Evolutionary conservation across 30 jellyfish, hydroid and myxozoan species (phyloP).

Genomic region (Pelagia noctiluca): DNA sequence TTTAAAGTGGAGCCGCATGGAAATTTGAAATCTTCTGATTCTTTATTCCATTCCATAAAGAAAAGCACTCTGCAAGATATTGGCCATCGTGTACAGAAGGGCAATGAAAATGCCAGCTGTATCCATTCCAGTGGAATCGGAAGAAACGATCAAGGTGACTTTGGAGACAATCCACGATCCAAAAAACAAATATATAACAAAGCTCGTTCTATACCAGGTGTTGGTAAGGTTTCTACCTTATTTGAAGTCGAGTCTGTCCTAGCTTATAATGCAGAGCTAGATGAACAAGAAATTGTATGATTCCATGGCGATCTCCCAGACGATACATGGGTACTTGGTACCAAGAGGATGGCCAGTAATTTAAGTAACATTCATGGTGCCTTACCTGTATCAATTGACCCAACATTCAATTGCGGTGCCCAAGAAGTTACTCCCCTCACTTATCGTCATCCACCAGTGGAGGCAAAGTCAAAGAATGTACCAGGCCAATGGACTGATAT

Average conservation of each 20-base stretch:
- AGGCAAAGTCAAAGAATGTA: background rate
- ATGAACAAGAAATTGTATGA: background rate
- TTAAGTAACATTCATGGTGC: background rate
- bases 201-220: background rate
- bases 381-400: background rate
- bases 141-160: background rate
- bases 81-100: background rate
- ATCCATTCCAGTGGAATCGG: background rate
- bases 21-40: background rate
- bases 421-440: background rate
- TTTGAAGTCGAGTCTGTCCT: background rate
- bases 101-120: background rate
- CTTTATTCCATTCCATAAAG: background rate
- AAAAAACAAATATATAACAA: background rate
- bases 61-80: conserved; percentile 3
- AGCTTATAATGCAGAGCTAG: background rate
- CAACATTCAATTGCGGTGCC: no score
- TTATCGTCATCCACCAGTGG: background rate
- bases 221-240: background rate
- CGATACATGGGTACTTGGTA: background rate
- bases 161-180: background rate
- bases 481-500: background rate
- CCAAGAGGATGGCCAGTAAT: background rate
- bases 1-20: background rate
- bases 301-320: background rate